These are phyloP conservation scores for Brachirus orientalis DNA, from an alignment of 2,113 vertebrate genomes.

Conservation along the genomic window DNA sequence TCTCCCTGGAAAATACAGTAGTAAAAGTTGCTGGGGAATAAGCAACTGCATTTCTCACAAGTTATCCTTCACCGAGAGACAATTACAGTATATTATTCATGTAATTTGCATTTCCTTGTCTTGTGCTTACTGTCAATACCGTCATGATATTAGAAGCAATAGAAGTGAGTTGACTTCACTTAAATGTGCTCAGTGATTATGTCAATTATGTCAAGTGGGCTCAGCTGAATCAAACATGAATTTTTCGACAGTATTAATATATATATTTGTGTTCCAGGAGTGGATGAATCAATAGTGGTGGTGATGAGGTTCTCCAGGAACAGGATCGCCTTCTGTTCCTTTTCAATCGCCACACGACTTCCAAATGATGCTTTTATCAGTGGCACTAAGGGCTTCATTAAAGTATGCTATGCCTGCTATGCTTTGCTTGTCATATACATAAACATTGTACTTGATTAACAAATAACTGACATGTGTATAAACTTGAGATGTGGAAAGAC, in stretches of 20 bases:
- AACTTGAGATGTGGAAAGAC: slow-evolving; percentile 14
- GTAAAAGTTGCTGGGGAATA: slow-evolving; percentile 34
- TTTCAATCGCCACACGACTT: slow-evolving; percentile 62
- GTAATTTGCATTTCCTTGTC: too few species aligned
- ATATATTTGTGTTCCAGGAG: slow-evolving; percentile 46
- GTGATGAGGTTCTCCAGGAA: slow-evolving; percentile 76
- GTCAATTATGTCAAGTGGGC: too few species aligned
- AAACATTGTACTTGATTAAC: slow-evolving; percentile 36
- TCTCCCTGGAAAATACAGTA: slow-evolving; percentile 46
- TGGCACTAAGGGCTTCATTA: slow-evolving; percentile 77
- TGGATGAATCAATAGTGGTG: slow-evolving; percentile 74
- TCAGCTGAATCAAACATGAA: too few species aligned
- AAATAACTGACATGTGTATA: too few species aligned
- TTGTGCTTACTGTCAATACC: too few species aligned
- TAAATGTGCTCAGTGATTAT: too few species aligned
- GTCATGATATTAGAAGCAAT: too few species aligned
- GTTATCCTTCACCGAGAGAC: slow-evolving; percentile 23
- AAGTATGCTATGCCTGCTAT: slow-evolving; percentile 59
- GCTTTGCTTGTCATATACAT: neutral
- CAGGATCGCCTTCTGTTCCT: slow-evolving; percentile 68
- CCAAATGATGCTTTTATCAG: slow-evolving; percentile 75
- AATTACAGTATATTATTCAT: neutral
- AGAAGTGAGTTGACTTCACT: too few species aligned
- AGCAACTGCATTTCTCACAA: slow-evolving; percentile 11
- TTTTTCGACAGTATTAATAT: too few species aligned